Evolutionary conservation across 2,888 invertebrate genomes (phyloP).

Genomic region (Eristalinus sepulchralis): DNA sequence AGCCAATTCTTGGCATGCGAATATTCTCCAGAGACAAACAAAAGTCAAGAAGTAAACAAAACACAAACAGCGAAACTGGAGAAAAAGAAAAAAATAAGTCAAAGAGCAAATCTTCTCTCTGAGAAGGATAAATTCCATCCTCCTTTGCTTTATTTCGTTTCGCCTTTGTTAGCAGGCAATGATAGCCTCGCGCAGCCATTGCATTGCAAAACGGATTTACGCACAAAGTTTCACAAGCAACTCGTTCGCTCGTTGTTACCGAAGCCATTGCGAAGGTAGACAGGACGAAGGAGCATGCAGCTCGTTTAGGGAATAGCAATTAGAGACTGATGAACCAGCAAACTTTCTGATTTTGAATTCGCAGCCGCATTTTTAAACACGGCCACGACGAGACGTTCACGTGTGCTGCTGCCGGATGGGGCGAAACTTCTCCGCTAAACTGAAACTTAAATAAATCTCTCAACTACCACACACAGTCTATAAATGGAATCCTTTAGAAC

Average conservation of each 20-base stretch:
- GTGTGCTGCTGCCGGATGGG: slow-evolving; percentile 24
- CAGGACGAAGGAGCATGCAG: neutral
- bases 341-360: slow-evolving; percentile 18
- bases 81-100: neutral
- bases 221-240: neutral
- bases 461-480: slow-evolving; percentile 13
- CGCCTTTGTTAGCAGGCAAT: no score
- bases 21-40: neutral
- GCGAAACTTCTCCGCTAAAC: slow-evolving; percentile 18
- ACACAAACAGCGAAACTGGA: neutral
- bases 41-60: neutral
- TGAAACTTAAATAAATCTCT: slow-evolving; percentile 51
- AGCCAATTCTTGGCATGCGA: neutral
- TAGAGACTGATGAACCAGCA: slow-evolving; percentile 35
- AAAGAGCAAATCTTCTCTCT: slow-evolving; percentile 8
- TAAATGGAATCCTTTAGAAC: slow-evolving; percentile 21
- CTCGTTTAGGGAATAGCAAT: slow-evolving; percentile 28
- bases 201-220: slow-evolving; percentile 1
- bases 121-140: neutral
- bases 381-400: neutral
- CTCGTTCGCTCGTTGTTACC: neutral
- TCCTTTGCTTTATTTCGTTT: neutral
- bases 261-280: neutral
- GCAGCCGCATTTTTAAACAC: slow-evolving; percentile 9
- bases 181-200: neutral